Conservation (phyloP, 2,113 vertebrate species). For the Vulpes lagopus region DNA sequence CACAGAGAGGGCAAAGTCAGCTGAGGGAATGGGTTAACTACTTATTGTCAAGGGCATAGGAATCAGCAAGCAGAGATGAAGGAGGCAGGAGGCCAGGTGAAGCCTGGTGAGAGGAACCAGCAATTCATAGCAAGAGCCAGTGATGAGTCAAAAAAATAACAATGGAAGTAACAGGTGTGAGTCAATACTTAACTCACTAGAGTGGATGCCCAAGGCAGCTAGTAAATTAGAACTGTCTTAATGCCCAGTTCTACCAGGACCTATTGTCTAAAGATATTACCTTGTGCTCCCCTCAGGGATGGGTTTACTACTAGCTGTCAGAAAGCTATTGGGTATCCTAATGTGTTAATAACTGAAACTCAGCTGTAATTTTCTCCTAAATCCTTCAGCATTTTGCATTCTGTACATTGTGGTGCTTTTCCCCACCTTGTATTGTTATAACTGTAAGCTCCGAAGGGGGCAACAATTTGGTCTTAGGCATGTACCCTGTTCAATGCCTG, state of each 20-base stretch:
- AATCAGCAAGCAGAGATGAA: neutral
- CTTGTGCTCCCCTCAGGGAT: conserved; percentile 67
- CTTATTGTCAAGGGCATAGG: accelerated
- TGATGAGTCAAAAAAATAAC: neutral
- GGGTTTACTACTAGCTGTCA: conserved; percentile 72
- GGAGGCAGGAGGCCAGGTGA: neutral
- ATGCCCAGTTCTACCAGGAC: conserved; percentile 28
- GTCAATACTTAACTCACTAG: neutral
- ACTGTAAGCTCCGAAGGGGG: conserved; percentile 75
- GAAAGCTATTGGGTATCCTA: conserved; percentile 73
- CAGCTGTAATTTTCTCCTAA: conserved; percentile 65
- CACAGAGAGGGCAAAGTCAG: neutral
- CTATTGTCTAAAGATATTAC: neutral
- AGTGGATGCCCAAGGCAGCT: neutral
- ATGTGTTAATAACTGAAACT: conserved; percentile 75
- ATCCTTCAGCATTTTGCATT: conserved; percentile 57
- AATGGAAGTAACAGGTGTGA: neutral
- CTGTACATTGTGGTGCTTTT: conserved; percentile 63
- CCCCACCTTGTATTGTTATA: conserved; percentile 63
- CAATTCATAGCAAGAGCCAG: neutral
- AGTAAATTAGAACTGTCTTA: neutral
- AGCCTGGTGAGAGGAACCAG: neutral
- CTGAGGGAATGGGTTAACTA: neutral
- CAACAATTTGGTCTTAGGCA: conserved; percentile 53
- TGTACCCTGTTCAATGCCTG: conserved; percentile 22